Conservation (phyloP, 1,140 invertebrate species). For the Papilio glaucus region DNA sequence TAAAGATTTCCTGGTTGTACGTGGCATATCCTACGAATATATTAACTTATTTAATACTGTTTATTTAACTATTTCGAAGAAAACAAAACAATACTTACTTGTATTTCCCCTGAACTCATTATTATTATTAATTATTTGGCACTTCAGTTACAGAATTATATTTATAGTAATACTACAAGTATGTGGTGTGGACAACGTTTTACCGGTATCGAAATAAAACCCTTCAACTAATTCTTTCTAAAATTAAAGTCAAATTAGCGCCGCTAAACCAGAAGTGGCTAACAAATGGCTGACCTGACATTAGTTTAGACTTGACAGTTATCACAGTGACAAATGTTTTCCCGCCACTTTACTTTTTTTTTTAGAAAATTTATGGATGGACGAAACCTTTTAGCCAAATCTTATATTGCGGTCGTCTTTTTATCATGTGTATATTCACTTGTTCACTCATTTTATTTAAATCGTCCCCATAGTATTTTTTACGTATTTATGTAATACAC, state of each 20-base stretch:
- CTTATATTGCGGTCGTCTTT: no score
- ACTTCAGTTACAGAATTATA: not conserved
- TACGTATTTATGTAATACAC: no score
- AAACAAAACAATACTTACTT: constrained; percentile 2
- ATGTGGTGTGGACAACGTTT: not conserved
- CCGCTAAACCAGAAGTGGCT: no score
- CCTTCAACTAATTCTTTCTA: not conserved
- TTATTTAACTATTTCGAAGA: not conserved
- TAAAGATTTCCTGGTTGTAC: constrained; percentile 83
- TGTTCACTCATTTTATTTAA: no score
- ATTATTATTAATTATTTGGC: not conserved
- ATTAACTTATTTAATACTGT: constrained; percentile 39
- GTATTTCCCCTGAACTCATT: constrained; percentile 6
- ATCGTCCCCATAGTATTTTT: no score
- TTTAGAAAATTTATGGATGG: no score
- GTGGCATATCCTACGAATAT: constrained; percentile 57
- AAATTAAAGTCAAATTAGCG: not conserved
- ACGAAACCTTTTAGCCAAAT: no score
- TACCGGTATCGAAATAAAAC: not conserved
- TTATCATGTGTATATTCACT: no score
- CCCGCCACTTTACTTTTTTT: constrained; percentile 13
- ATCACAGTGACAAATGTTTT: constrained; percentile 21
- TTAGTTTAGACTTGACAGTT: constrained; percentile 9
- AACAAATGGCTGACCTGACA: no score
- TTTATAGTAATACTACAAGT: not conserved